Conservation (phyloP, 2,888 invertebrate species). For the Polymixis flavicincta region DNA sequence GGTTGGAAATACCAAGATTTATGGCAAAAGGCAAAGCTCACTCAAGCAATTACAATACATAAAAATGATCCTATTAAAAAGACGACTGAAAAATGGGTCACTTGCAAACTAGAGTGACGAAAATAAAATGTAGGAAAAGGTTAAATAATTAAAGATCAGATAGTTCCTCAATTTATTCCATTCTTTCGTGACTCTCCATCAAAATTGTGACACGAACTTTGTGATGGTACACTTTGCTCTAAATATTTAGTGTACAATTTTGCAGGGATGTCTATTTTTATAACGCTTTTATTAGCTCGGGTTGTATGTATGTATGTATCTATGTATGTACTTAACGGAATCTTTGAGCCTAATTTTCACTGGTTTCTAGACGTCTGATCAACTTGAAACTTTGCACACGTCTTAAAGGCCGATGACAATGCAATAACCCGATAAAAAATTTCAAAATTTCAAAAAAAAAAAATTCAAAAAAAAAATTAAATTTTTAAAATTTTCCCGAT, state of each 20-base stretch:
- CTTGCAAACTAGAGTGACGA: not conserved
- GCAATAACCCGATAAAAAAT: too few species aligned
- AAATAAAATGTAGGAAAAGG: slow-evolving; percentile 10
- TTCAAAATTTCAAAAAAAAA: too few species aligned
- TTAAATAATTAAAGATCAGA: not conserved
- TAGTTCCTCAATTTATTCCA: slow-evolving; percentile 16
- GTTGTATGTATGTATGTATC: too few species aligned
- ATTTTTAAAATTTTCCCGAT: too few species aligned
- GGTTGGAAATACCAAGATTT: not conserved
- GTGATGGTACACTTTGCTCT: not conserved
- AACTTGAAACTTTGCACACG: too few species aligned
- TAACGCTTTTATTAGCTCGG: too few species aligned
- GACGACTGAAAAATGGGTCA: not conserved
- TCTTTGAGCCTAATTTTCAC: too few species aligned
- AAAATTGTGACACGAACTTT: slow-evolving; percentile 20
- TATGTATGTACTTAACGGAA: too few species aligned
- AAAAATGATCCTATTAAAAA: not conserved
- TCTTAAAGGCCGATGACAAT: too few species aligned
- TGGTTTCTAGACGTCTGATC: too few species aligned
- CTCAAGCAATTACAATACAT: not conserved
- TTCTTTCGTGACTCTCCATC: slow-evolving; percentile 7
- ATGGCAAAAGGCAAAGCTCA: not conserved
- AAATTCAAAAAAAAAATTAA: too few species aligned
- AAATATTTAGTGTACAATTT: slow-evolving; percentile 5
- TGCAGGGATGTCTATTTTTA: slow-evolving; percentile 11